Evolutionary conservation across 1,140 invertebrate species (phyloP).

Genomic region (Aporrectodea caliginosa): DNA sequence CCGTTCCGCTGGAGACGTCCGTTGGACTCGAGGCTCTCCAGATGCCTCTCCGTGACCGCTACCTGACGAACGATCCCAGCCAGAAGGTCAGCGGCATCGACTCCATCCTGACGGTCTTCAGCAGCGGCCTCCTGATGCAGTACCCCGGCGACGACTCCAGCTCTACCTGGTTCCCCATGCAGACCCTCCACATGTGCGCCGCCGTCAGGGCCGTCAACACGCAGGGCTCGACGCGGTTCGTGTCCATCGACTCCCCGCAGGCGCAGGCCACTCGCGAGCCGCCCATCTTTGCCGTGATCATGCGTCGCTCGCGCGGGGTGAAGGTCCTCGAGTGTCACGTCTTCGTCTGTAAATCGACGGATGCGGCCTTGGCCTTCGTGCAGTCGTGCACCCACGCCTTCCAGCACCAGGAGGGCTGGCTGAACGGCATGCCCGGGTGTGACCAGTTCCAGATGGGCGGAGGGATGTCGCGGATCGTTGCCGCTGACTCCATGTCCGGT

Average conservation of each 20-base stretch:
- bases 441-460: not conserved
- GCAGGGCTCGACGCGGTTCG: conserved; percentile 66
- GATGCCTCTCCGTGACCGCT: conserved; percentile 88
- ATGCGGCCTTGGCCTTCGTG: conserved; percentile 50
- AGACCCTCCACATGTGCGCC: conserved; percentile 93
- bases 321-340: conserved; percentile 98
- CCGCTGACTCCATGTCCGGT: too few relatives aligned
- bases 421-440: not conserved
- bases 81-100: conserved; percentile 45
- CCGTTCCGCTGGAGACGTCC: conserved; percentile 94
- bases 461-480: not conserved
- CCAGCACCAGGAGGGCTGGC: conserved; percentile 30
- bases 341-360: conserved; percentile 80
- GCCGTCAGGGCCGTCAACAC: conserved; percentile 66
- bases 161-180: conserved; percentile 94
- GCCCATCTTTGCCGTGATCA: conserved; percentile 92
- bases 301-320: conserved; percentile 91
- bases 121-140: conserved; percentile 89
- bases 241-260: conserved; percentile 86
- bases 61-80: not conserved
- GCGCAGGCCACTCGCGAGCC: conserved; percentile 62
- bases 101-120: conserved; percentile 82
- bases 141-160: conserved; percentile 94
- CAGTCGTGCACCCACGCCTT: conserved; percentile 45
- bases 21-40: conserved; percentile 93